Evolutionary conservation across 2,888 invertebrate genomes (phyloP).

Genomic region (Drosophila eohydei): DNA sequence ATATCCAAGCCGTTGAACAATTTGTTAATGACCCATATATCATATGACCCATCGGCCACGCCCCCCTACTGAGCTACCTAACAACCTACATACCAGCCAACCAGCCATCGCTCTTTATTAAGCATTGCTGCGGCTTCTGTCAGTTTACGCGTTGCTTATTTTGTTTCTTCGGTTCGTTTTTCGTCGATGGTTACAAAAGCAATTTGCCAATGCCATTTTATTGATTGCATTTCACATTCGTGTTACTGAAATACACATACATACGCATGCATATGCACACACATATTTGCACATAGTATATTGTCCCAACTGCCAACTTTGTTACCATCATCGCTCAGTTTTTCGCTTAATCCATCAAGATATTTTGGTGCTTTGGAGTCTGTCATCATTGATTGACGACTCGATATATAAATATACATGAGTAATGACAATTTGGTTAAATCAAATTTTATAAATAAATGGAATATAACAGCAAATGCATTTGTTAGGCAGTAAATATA

Average conservation of each 20-base stretch:
- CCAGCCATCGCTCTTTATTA: constrained; percentile 28
- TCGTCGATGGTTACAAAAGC: constrained; percentile 53
- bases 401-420: not conserved
- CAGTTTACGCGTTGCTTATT: constrained; percentile 36
- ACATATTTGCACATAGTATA: not conserved
- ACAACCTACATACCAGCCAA: not conserved
- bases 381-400: constrained; percentile 6
- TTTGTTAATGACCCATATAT: constrained; percentile 82
- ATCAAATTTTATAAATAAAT: constrained; percentile 3
- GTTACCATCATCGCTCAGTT: constrained; percentile 25
- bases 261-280: not conserved
- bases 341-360: constrained; percentile 41
- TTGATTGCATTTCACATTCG: constrained; percentile 64
- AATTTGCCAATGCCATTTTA: constrained; percentile 68
- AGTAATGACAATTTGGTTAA: not conserved
- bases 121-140: constrained; percentile 68
- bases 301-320: constrained; percentile 18
- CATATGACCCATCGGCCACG: constrained; percentile 50
- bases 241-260: constrained; percentile 4
- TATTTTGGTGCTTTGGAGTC: not conserved
- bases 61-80: not conserved
- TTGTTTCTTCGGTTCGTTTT: constrained; percentile 37
- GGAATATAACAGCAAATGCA: not conserved
- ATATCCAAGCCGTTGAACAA: constrained; percentile 70
- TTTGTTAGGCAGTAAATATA: not conserved